Evolutionary conservation across 2,113 vertebrate genomes (phyloP).

Genomic region (Malurus elegans): DNA sequence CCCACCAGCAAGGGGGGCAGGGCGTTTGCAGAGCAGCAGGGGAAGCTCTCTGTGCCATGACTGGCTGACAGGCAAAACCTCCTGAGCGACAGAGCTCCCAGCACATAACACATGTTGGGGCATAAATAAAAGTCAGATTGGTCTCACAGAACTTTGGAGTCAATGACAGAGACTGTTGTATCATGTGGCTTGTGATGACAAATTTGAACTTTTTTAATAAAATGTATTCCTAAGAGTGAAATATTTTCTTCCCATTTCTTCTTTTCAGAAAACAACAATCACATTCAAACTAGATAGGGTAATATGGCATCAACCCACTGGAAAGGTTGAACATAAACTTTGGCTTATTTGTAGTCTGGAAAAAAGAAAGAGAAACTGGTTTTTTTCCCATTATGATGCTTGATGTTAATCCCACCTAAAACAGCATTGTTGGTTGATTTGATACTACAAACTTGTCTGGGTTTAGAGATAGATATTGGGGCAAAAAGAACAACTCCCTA

Average conservation of each 20-base stretch:
- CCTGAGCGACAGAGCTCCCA: too few species aligned
- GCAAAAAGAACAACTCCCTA: not conserved
- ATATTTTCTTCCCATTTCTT: not conserved
- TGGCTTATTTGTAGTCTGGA: not conserved
- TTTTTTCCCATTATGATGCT: not conserved
- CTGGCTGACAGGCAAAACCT: too few species aligned
- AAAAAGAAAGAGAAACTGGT: not conserved
- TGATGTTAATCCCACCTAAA: not conserved
- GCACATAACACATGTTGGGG: too few species aligned
- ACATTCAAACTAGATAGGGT: not conserved
- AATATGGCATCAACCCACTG: not conserved
- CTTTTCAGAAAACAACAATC: not conserved
- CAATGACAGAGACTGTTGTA: not conserved
- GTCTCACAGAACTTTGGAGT: not conserved
- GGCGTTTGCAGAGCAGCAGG: too few species aligned
- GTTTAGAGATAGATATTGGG: not conserved
- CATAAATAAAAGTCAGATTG: too few species aligned
- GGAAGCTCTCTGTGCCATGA: too few species aligned
- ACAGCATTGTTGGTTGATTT: not conserved
- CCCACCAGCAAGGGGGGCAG: too few species aligned
- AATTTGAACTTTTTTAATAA: not conserved
- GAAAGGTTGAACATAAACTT: not conserved
- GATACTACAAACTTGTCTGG: not conserved
- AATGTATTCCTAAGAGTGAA: not conserved
- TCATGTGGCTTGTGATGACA: slow-evolving; percentile 1